Percentiles rank a stretch among this genome's conserved stretches.
These are phyloP conservation scores for Agonopterix arenella DNA, from an alignment of 2,888 invertebrate genomes.

Conservation along the genomic window DNA sequence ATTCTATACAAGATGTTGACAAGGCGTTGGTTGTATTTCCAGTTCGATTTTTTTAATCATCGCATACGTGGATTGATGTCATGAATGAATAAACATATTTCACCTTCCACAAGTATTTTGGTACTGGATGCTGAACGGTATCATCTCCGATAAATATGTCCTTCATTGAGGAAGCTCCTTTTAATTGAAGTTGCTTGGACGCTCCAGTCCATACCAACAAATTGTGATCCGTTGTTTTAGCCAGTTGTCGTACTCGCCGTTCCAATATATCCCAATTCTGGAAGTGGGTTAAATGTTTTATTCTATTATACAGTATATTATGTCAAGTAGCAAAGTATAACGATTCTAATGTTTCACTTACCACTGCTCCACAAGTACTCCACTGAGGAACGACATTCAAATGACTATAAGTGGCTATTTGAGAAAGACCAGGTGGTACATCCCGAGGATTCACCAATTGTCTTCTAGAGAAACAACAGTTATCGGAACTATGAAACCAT, in stretches of 20 bases:
- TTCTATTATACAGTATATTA: too few species aligned
- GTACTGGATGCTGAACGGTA: conserved; percentile 15
- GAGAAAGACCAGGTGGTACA: conserved; percentile 35
- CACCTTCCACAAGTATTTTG: conserved; percentile 51
- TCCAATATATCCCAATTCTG: conserved; percentile 51
- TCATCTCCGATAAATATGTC: neutral
- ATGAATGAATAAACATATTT: neutral
- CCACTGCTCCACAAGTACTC: conserved; percentile 29
- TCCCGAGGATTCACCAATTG: conserved; percentile 41
- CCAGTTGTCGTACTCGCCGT: conserved; percentile 27
- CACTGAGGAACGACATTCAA: conserved; percentile 48
- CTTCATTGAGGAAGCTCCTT: neutral
- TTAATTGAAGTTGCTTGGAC: conserved; percentile 14
- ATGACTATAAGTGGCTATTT: conserved; percentile 30
- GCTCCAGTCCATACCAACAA: conserved; percentile 36
- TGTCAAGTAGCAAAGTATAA: neutral
- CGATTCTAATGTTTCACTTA: neutral
- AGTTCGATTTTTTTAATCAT: neutral
- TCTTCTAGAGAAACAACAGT: conserved; percentile 37
- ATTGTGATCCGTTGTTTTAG: conserved; percentile 13
- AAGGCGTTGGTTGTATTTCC: neutral
- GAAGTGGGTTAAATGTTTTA: conserved; percentile 1
- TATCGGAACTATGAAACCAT: conserved; percentile 18
- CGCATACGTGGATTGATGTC: too few species aligned
- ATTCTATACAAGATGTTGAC: neutral